These are phyloP conservation scores for Procambarus virginalis DNA, from an alignment of 1,140 invertebrate species.

Conservation along the genomic window DNA sequence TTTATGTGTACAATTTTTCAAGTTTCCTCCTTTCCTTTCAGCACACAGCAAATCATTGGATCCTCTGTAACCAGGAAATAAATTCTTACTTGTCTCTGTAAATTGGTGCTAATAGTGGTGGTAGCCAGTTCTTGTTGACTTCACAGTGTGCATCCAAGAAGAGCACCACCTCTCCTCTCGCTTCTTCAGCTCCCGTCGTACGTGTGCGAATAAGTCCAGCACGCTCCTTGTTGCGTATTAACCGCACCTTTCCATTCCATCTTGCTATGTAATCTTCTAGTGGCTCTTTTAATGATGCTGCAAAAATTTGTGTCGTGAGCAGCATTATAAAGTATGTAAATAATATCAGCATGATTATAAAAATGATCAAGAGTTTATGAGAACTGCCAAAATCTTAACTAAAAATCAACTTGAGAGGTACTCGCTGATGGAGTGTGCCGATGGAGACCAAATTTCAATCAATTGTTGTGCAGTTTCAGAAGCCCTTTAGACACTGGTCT, in stretches of 20 bases:
- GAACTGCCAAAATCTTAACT: too few species aligned
- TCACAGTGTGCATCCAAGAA: constrained; percentile 94
- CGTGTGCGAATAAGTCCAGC: constrained; percentile 94
- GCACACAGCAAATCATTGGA: too few species aligned
- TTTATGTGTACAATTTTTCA: too few species aligned
- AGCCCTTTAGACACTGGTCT: too few species aligned
- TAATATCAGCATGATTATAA: too few species aligned
- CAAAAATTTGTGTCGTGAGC: constrained; percentile 68
- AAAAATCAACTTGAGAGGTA: too few species aligned
- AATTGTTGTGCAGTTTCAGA: too few species aligned
- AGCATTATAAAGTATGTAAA: neutral
- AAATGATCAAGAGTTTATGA: too few species aligned
- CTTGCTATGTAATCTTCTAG: constrained; percentile 92
- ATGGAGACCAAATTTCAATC: too few species aligned
- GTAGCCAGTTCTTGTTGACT: constrained; percentile 94
- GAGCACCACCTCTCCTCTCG: constrained; percentile 96
- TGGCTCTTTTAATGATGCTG: constrained; percentile 89
- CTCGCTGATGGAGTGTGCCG: too few species aligned
- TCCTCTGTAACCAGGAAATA: neutral
- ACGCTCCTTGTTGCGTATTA: constrained; percentile 89
- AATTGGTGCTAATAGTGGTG: constrained; percentile 95
- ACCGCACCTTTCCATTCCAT: constrained; percentile 90
- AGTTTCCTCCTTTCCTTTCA: too few species aligned
- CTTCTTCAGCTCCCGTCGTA: constrained; percentile 93
- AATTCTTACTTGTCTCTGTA: constrained; percentile 83